phyloP scores from a whole-genome alignment of 2,113 vertebrate species.

The Periophthalmodon schlosseri region DNA sequence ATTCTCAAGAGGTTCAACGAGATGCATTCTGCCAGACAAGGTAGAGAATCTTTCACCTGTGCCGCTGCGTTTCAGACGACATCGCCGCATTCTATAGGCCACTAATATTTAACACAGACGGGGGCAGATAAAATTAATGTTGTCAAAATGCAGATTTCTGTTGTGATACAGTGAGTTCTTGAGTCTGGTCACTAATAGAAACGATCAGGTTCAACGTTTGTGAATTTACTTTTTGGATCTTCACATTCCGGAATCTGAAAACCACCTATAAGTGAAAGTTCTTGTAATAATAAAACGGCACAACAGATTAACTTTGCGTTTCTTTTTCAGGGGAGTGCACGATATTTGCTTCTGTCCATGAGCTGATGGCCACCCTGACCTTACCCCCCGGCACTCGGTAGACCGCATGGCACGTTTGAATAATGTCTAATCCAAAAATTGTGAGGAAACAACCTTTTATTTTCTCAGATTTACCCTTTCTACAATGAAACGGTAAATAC shows the following conservation, averaged over 20 bases:
- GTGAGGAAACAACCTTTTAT: background rate
- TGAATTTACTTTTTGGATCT: too few species aligned
- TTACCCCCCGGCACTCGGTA: constrained; percentile 91
- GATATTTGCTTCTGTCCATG: constrained; percentile 98
- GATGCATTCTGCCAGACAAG: constrained; percentile 92
- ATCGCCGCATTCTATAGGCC: too few species aligned
- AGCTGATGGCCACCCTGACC: constrained; percentile 97
- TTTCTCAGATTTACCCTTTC: background rate
- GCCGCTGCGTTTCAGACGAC: too few species aligned
- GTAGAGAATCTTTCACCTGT: constrained; percentile 47
- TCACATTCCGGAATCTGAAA: too few species aligned
- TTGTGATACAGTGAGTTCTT: too few species aligned
- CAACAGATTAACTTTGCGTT: background rate
- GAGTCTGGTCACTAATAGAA: too few species aligned
- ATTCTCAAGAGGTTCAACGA: constrained; percentile 99
- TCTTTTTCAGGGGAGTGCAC: constrained; percentile 94
- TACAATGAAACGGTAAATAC: constrained; percentile 44
- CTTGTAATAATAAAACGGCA: background rate
- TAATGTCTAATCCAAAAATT: background rate
- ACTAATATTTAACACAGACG: too few species aligned
- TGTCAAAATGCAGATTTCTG: too few species aligned
- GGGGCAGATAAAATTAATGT: too few species aligned
- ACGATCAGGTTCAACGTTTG: too few species aligned
- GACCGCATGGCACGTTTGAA: constrained; percentile 64
- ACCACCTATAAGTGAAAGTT: background rate